Evolutionary conservation across 2,113 vertebrate genomes (phyloP), one percentile per base, ranked within the genome.

Genomic region (Mesoclemmys tuberculata): DNA sequence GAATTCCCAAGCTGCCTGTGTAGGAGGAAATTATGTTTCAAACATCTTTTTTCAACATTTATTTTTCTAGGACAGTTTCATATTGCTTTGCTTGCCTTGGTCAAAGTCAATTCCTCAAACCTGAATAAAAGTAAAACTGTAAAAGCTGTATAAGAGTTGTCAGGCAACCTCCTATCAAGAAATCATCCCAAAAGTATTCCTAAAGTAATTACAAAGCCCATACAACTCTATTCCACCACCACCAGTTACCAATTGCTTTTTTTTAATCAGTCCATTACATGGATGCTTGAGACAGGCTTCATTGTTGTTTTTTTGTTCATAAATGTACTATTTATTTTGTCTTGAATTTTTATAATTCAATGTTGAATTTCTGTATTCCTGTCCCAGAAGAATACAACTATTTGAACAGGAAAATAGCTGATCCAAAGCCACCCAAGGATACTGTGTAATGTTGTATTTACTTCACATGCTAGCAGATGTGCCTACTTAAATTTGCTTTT

Each of bases 201-300:
- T 87, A 89, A 58, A 58, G 21, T 49, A 54, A 92, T 82, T 94
- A 95, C 87, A 88, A 95, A 49, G 71, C 74, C 71, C 75, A 48
- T 71, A 18, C 93, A 64, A 92, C 52, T 84, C 79, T 93, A 68
- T 22, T 87, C 56, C 2, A 80, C 93, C 61, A 56, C 91, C 74
- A 91, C 54, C 80, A 83, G 61, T 92, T 93, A 94, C 38, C 78
- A 91, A 61, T 14, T 82, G 48, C 0, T n/a, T 88, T 91, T 94
- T 48, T 4, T 5, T 46, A 46, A 88, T 38, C 56, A 3, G 0
- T 85, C 79, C 6, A 38, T 94, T 1, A 3, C 87, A 88, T 80
- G 49, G 49, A 22, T 93, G 54, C 90, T 90, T 90, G 74, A 93
- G 82, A n/a, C 35, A 91, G 10, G 56, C 49, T 93, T 88, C n/a